A percentile compares a stretch with the other conserved stretches of the same genome.
Conservation (phyloP, 2,888 invertebrate genomes). For the Apantesis nais region DNA sequence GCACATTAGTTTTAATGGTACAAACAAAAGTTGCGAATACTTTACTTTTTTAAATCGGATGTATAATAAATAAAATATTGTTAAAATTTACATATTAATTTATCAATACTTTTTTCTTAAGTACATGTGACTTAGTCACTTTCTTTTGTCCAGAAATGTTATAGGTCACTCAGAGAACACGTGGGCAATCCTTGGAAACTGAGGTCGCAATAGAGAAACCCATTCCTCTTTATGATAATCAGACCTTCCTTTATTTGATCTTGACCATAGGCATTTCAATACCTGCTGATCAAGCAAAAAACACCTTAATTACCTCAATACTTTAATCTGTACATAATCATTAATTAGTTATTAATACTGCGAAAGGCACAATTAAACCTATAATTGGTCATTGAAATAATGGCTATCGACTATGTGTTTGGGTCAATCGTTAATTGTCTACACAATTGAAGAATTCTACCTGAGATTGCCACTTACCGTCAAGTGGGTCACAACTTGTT, state of each 20-base stretch:
- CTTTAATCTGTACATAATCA: background rate
- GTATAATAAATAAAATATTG: too few relatives aligned
- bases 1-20: too few relatives aligned
- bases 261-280: background rate
- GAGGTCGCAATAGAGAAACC: too few relatives aligned
- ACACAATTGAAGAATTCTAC: constrained; percentile 1
- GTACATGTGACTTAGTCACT: too few relatives aligned
- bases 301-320: background rate
- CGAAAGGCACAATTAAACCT: background rate
- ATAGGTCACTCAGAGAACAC: too few relatives aligned
- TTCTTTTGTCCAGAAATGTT: too few relatives aligned
- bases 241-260: background rate
- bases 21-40: too few relatives aligned
- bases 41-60: too few relatives aligned
- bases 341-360: background rate
- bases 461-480: background rate
- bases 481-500: background rate
- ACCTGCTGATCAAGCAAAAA: background rate
- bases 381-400: background rate
- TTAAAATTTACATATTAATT: too few relatives aligned
- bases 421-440: constrained; percentile 1
- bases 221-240: background rate
- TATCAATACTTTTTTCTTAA: too few relatives aligned
- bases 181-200: too few relatives aligned
- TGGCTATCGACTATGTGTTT: background rate